These are phyloP conservation scores for Saguinus imperator DNA, from an alignment of 2,113 vertebrate genomes.

Conservation along the genomic window DNA sequence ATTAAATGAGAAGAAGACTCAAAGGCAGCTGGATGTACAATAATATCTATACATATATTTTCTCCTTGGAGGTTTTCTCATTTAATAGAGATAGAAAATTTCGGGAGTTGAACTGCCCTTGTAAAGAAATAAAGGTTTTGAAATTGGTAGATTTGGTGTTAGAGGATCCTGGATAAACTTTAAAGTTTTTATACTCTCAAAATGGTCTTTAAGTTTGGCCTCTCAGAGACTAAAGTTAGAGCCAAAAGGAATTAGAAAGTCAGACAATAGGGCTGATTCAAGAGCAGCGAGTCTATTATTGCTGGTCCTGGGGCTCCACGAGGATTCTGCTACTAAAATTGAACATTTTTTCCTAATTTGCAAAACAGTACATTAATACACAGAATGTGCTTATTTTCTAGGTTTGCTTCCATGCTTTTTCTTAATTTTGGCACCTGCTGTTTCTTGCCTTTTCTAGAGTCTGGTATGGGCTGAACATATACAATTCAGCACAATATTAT, in stretches of 20 bases:
- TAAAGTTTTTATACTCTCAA: not conserved
- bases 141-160: not conserved
- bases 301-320: not conserved
- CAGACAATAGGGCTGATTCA: not conserved
- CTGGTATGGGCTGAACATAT: not conserved
- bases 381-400: not conserved
- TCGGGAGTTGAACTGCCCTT: not conserved
- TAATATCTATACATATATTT: not conserved
- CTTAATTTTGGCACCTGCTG: not conserved
- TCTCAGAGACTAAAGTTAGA: not conserved
- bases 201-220: not conserved
- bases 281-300: not conserved
- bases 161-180: not conserved
- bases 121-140: not conserved
- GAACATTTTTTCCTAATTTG: not conserved
- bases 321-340: not conserved
- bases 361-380: not conserved
- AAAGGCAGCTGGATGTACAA: not conserved
- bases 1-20: not conserved
- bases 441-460: not conserved
- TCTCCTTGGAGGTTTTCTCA: not conserved
- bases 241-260: not conserved
- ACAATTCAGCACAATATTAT: not conserved
- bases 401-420: not conserved
- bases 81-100: not conserved